phyloP scores from a whole-genome alignment of 2,888 invertebrate species.

The Temnothorax ravouxi region DNA sequence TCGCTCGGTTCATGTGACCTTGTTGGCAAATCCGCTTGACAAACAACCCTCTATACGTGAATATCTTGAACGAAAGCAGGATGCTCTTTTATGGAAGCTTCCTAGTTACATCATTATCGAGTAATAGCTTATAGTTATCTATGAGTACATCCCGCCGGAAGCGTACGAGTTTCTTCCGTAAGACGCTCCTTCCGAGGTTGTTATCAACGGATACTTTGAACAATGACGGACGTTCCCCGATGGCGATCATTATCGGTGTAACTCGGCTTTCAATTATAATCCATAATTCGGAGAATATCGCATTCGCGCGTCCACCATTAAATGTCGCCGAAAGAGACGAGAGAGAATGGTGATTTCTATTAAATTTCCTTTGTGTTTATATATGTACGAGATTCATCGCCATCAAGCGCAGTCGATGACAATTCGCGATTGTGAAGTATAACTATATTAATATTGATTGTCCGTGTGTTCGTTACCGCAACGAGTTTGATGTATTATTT shows the following conservation, averaged over 20 bases:
- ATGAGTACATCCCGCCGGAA: not conserved
- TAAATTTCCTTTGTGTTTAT: conserved; percentile 24
- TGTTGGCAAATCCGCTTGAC: conserved; percentile 49
- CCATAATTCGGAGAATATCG: conserved; percentile 17
- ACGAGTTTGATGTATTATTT: conserved; percentile 22
- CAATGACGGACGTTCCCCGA: not conserved
- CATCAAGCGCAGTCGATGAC: conserved; percentile 6
- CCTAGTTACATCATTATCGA: conserved; percentile 44
- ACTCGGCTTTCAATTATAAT: conserved; percentile 33
- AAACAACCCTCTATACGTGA: conserved; percentile 40
- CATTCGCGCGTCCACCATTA: not conserved
- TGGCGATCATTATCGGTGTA: conserved; percentile 14
- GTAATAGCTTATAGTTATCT: conserved; percentile 46
- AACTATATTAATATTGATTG: conserved; percentile 24
- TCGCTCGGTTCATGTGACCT: conserved; percentile 45
- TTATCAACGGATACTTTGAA: conserved; percentile 20
- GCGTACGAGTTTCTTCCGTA: conserved; percentile 3
- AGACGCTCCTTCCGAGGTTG: not conserved
- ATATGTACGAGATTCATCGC: not conserved
- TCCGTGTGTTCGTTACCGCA: not conserved
- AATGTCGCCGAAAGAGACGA: not conserved
- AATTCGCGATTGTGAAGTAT: conserved; percentile 9
- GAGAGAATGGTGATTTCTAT: not conserved
- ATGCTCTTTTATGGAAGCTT: conserved; percentile 9
- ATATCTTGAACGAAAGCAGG: conserved; percentile 33